Percentiles rank a stretch among this genome's conserved stretches.
These are phyloP conservation scores for Periphyllus acericola DNA, from an alignment of 2,888 invertebrate genomes.

Conservation along the genomic window DNA sequence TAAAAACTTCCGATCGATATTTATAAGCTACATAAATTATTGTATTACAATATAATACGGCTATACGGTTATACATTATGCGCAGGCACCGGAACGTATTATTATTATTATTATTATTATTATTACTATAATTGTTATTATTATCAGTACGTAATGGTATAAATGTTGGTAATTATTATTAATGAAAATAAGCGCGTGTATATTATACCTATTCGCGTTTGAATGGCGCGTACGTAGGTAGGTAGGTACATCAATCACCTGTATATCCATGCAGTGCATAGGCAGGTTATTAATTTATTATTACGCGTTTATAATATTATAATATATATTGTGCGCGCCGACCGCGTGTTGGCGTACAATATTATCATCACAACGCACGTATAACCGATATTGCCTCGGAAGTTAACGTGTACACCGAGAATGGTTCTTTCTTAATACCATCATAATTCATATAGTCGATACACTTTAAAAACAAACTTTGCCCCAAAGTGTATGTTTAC, in stretches of 20 bases:
- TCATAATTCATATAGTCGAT: slow-evolving; percentile 22
- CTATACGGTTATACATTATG: background rate
- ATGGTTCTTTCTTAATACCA: background rate
- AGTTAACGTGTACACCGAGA: background rate
- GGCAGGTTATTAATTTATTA: background rate
- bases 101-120: background rate
- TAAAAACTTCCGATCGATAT: background rate
- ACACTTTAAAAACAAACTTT: slow-evolving; percentile 47
- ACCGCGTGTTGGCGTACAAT: background rate
- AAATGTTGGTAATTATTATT: slow-evolving; percentile 25
- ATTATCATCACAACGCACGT: background rate
- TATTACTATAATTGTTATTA: no score
- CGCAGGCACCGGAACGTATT: background rate
- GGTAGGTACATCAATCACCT: background rate
- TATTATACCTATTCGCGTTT: background rate
- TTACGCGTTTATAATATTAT: background rate
- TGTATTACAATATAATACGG: background rate
- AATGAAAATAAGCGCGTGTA: slow-evolving; percentile 18
- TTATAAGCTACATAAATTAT: background rate
- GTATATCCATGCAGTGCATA: background rate
- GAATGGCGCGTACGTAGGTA: background rate
- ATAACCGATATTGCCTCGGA: background rate
- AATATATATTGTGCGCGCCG: background rate
- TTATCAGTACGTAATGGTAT: no score
- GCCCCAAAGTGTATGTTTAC: background rate